phyloP scores from a whole-genome alignment of 2,113 vertebrate species.

The Gopherus flavomarginatus region DNA sequence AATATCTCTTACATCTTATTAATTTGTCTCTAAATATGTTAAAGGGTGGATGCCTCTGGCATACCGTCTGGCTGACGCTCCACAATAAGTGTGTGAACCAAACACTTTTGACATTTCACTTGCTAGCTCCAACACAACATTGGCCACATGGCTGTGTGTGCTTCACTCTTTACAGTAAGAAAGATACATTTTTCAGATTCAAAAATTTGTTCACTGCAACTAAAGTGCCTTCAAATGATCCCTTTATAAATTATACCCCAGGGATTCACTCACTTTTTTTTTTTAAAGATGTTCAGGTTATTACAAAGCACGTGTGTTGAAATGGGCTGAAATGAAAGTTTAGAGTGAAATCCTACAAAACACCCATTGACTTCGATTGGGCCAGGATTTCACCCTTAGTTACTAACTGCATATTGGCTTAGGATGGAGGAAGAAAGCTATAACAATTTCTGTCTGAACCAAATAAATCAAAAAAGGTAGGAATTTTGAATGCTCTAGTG shows the following conservation, averaged over 20 bases:
- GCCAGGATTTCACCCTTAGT: not conserved
- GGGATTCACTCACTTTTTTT: not conserved
- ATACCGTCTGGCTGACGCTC: not conserved
- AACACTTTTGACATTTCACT: not conserved
- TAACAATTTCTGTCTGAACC: not conserved
- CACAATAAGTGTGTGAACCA: not conserved
- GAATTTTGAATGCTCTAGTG: not conserved
- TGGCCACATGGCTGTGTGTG: not conserved
- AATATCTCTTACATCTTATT: not conserved
- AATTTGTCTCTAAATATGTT: not conserved
- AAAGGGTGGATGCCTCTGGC: not conserved
- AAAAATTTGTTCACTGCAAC: not conserved
- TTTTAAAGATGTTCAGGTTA: not conserved
- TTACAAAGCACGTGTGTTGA: not conserved
- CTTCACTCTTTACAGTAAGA: not conserved
- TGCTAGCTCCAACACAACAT: not conserved
- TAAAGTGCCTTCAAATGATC: not conserved
- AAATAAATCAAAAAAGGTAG: not conserved
- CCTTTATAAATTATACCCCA: not conserved
- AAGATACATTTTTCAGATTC: not conserved
- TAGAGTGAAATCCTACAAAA: not conserved
- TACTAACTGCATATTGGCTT: conserved; percentile 2
- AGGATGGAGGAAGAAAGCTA: not conserved
- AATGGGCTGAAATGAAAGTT: not conserved
- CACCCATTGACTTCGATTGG: not conserved